Evolutionary conservation across 2,888 invertebrate species (phyloP), one percentile per base, ranked within the genome.

Genomic region (Acanthosepion lycidas): DNA sequence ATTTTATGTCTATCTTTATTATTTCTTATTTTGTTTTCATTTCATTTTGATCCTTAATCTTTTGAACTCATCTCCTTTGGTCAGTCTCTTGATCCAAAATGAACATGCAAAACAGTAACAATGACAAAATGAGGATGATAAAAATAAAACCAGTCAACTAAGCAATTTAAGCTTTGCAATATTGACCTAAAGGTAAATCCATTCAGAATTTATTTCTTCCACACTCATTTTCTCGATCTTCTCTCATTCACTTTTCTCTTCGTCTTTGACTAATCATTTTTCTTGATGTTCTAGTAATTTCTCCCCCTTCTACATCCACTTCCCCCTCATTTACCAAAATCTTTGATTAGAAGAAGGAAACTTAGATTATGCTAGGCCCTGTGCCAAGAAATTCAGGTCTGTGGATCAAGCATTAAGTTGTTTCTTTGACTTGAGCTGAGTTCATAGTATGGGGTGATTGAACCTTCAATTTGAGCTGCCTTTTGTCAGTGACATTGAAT

Each of bases 321-420:
- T 23, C n/a, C 78, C 78, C n/a, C 1, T 12, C 78, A 12, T n/a
- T 78, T 15, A 23, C 78, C 78, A 78, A 42, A 42, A 78, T 78
- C 78, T 78, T 78, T 78, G 78, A 78, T 78, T 78, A 78, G n/a
- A 78, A 78, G 78, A 78, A 78, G 23, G 78, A 78, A 15, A 78
- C 78, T 33, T 33, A 78, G 78, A 78, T n/a, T 78, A 78, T 33
- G n/a, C 78, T 78, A 9, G 78, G 78, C 78, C 78, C 78, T 2
- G 78, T 78, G 78, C 78, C 78, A 78, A 78, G 78, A 78, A 78
- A 78, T 78, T 78, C 78, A 78, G 78, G 78, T 78, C 78, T n/a
- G 33, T 78, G 78, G 78, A 78, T 78, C 78, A 78, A 78, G 78
- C 33, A 78, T 78, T 78, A 78, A 78, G 78, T 78, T 78, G 18